phyloP scores from a whole-genome alignment of 2,113 vertebrate genomes.

The Alosa alosa region DNA sequence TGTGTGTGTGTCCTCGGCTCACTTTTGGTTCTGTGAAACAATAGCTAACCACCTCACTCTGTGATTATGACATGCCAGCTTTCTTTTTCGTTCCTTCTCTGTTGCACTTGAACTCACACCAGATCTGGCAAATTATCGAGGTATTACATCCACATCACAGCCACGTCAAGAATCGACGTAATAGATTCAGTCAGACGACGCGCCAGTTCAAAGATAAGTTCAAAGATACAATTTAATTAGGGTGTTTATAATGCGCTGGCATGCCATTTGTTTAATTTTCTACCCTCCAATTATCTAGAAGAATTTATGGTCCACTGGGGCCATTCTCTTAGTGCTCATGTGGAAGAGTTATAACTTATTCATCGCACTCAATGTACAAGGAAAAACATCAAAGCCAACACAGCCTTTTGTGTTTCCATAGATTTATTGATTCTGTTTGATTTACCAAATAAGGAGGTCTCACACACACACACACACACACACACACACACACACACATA shows the following conservation, averaged over 20 bases:
- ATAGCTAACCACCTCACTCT: slow-evolving; percentile 3
- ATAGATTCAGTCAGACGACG: not conserved
- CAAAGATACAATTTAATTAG: slow-evolving; percentile 17
- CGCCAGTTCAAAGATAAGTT: slow-evolving; percentile 16
- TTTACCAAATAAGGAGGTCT: not conserved
- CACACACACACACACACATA: not conserved
- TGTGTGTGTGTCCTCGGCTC: not conserved
- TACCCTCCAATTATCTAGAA: slow-evolving; percentile 22
- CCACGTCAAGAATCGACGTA: not conserved
- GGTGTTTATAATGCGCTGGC: slow-evolving; percentile 24
- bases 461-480: not conserved
- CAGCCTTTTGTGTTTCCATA: slow-evolving; percentile 7
- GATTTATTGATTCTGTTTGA: slow-evolving; percentile 16
- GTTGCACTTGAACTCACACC: not conserved
- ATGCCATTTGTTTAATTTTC: slow-evolving; percentile 26
- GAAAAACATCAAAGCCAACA: slow-evolving; percentile 18
- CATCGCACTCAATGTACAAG: slow-evolving; percentile 14
- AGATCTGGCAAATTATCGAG: not conserved
- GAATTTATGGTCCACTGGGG: slow-evolving; percentile 14
- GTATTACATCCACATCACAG: not conserved
- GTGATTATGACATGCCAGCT: not conserved
- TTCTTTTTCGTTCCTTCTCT: not conserved
- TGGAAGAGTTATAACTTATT: slow-evolving; percentile 18
- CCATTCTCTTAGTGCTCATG: not conserved
- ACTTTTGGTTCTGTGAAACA: not conserved